A percentile compares a stretch with the other conserved stretches of the same genome.
These are phyloP conservation scores for Salminus brasiliensis DNA, from an alignment of 2,113 vertebrate species.

Conservation along the genomic window DNA sequence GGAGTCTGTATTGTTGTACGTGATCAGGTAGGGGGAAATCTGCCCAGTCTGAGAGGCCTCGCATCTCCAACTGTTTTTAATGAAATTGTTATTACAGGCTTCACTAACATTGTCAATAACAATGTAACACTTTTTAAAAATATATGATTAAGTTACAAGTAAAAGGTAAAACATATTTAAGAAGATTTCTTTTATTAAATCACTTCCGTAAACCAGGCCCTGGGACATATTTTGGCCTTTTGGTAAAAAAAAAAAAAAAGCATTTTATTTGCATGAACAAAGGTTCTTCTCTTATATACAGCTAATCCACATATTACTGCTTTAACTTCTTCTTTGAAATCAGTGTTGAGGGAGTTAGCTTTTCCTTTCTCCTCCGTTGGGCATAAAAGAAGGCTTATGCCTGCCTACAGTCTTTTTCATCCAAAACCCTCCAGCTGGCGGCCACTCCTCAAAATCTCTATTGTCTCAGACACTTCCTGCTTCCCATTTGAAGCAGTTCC, in stretches of 20 bases:
- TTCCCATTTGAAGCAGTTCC: conserved; percentile 68
- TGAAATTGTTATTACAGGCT: too few species aligned
- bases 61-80: too few species aligned
- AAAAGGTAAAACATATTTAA: too few species aligned
- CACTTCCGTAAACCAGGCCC: too few species aligned
- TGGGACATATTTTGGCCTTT: neutral
- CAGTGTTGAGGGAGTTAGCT: neutral
- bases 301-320: neutral
- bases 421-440: conserved; percentile 54
- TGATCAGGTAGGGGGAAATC: too few species aligned
- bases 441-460: conserved; percentile 65
- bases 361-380: conserved; percentile 36
- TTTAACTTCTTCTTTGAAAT: conserved; percentile 22
- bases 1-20: too few species aligned
- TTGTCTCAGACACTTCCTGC: conserved; percentile 77
- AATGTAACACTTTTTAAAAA: too few species aligned
- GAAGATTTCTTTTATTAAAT: too few species aligned
- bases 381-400: conserved; percentile 40
- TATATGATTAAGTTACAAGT: too few species aligned
- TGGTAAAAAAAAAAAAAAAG: neutral
- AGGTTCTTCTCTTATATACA: neutral
- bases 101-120: too few species aligned
- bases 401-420: conserved; percentile 45
- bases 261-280: neutral
- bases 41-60: too few species aligned